These are phyloP conservation scores for Onychostoma macrolepis DNA, from an alignment of 2,113 vertebrate genomes.

Conservation along the genomic window DNA sequence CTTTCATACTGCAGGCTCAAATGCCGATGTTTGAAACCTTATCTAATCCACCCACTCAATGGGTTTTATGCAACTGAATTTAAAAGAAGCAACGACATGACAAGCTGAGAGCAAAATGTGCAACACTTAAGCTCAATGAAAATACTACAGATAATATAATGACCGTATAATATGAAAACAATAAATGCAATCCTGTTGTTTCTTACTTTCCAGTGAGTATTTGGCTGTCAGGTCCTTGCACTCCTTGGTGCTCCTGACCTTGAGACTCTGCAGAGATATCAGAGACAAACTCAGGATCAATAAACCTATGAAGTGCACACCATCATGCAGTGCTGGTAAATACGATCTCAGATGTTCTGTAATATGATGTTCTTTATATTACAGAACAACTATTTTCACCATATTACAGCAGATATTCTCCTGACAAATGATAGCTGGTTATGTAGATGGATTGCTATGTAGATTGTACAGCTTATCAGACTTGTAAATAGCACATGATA, in stretches of 20 bases:
- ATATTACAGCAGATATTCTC: conserved; percentile 1
- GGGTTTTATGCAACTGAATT: conserved; percentile 29
- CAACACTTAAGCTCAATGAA: conserved; percentile 11
- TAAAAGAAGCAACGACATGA: background rate
- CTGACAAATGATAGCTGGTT: background rate
- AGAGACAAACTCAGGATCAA: conserved; percentile 43
- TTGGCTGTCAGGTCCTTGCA: conserved; percentile 89
- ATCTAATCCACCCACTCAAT: conserved; percentile 33
- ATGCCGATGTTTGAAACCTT: conserved; percentile 30
- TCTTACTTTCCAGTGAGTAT: conserved; percentile 94
- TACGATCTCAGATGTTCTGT: too few species aligned
- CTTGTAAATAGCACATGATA: background rate
- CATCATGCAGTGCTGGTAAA: background rate
- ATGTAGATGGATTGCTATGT: too few species aligned
- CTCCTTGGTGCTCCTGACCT: conserved; percentile 91
- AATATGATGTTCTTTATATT: too few species aligned
- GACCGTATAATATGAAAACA: background rate
- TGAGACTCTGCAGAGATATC: conserved; percentile 86
- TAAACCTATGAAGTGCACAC: background rate
- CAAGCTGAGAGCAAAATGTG: background rate
- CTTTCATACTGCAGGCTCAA: conserved; percentile 21
- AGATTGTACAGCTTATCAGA: background rate
- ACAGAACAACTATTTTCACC: background rate
- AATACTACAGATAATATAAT: conserved; percentile 7
- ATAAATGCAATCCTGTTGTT: background rate